Evolutionary conservation across 2,888 invertebrate species (phyloP).

Genomic region (Ectemnius cavifrons): DNA sequence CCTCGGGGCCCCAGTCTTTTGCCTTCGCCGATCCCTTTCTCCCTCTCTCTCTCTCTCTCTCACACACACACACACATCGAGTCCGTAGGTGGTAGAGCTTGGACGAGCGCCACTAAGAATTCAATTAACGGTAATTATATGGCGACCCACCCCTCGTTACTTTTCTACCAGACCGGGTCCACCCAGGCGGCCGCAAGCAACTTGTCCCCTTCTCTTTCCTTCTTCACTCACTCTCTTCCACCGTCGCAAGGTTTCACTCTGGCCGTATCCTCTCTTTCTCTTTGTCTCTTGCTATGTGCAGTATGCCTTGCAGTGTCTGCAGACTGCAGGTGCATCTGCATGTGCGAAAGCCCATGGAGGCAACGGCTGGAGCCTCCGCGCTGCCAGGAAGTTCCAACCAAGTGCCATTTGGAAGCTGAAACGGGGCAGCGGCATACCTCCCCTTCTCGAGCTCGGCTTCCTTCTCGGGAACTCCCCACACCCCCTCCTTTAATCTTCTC

Average conservation of each 20-base stretch:
- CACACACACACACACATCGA: slow-evolving; percentile 15
- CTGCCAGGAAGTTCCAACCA: slow-evolving; percentile 74
- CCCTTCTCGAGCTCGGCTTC: not conserved
- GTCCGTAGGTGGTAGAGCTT: slow-evolving; percentile 55
- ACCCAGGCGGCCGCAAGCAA: slow-evolving; percentile 18
- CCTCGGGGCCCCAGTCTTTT: slow-evolving; percentile 27
- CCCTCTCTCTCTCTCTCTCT: not conserved
- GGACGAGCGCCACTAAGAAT: slow-evolving; percentile 71
- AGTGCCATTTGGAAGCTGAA: slow-evolving; percentile 71
- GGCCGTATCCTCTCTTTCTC: slow-evolving; percentile 4
- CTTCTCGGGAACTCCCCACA: not conserved
- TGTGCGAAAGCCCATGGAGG: slow-evolving; percentile 34
- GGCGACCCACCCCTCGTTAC: slow-evolving; percentile 61
- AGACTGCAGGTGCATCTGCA: slow-evolving; percentile 54
- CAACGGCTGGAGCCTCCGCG: slow-evolving; percentile 25
- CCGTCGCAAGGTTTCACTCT: not conserved
- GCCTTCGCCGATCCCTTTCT: too few species aligned
- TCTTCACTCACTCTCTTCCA: slow-evolving; percentile 13
- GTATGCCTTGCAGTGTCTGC: too few species aligned
- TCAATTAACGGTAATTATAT: slow-evolving; percentile 75
- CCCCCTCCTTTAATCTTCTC: not conserved
- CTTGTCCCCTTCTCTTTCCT: slow-evolving; percentile 19
- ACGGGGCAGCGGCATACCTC: slow-evolving; percentile 28
- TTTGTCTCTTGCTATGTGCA: too few species aligned
- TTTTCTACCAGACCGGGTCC: slow-evolving; percentile 47